Evolutionary conservation across 2,797 vertebrate species (phyloP), one percentile per base, ranked within the genome.

Genomic region (Leptoclinus maculatus): DNA sequence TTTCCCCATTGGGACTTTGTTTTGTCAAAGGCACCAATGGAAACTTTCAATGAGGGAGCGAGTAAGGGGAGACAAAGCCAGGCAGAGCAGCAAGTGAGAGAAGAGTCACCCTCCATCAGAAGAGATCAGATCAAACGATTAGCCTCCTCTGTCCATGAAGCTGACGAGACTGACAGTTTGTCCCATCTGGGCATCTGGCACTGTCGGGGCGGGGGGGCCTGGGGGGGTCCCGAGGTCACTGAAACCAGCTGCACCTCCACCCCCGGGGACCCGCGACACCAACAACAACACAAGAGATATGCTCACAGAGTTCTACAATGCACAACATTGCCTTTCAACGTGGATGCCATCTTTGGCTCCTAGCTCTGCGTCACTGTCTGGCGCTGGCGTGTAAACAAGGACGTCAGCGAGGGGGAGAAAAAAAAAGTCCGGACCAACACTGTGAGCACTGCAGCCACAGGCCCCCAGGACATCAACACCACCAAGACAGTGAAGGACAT

Each of bases 1-100:
- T 83, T 80, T 86, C 76, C 90, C 87, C 88, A 85, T 85, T 57
- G 85, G 88, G 90, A 92, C 86, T 88, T 85, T 85, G 91, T 92
- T 93, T 93, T 91, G 91, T 95, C 87, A 90, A 88, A 91, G 83
- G 92, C 87, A 92, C 90, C 90, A 87, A 94, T 93, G 92, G 93
- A 94, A 95, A 95, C 92, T 94, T 94, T 95, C 91, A 92, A 92
- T 93, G 89, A 90, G 76, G 82, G 83, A 76, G 82, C 62, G 76
- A 71, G 56, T 67, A 75, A 83, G 53, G 72, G 71, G 74, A 83
- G 80, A 83, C 84, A 75, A 78, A 68, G 39, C 58, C 80, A 86
- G 69, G 82, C 63, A 27, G 80, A 86, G 83, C 84, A 74, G 83
- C 53, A 47, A 88, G 87, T 73, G 74, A 82, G 76, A 87, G 85